These are phyloP conservation scores for Itoplectis maculator DNA, from an alignment of 2,888 invertebrate genomes.

Conservation along the genomic window DNA sequence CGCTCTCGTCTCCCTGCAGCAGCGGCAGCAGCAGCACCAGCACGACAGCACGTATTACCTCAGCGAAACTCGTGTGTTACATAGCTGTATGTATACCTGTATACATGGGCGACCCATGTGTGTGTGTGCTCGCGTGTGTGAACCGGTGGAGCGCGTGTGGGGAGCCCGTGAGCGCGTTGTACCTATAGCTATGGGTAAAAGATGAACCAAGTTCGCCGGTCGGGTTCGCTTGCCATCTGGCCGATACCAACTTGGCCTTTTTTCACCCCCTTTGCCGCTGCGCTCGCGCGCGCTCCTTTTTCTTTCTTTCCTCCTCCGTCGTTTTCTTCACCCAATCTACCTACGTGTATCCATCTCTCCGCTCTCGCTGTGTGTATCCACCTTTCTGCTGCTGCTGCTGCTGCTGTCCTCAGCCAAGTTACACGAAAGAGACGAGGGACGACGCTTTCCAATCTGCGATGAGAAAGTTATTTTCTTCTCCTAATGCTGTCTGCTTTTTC, in stretches of 20 bases:
- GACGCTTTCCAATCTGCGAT: constrained; percentile 58
- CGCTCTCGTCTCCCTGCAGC: constrained; percentile 38
- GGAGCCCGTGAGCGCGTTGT: too few relatives aligned
- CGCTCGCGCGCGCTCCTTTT: constrained; percentile 41
- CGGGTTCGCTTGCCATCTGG: constrained; percentile 67
- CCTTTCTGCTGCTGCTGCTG: constrained; percentile 8
- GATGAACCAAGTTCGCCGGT: constrained; percentile 56
- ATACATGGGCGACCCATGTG: too few relatives aligned
- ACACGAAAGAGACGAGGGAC: constrained; percentile 44
- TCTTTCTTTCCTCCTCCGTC: constrained; percentile 11
- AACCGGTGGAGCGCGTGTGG: too few relatives aligned
- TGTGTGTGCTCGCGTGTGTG: background rate
- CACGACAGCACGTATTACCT: constrained; percentile 56
- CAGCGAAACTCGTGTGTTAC: constrained; percentile 30
- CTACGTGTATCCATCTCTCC: constrained; percentile 34
- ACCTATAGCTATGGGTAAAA: constrained; percentile 23
- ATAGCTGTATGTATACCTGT: background rate
- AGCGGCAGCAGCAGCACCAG: too few relatives aligned
- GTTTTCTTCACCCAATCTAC: constrained; percentile 30
- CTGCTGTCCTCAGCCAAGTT: constrained; percentile 22
- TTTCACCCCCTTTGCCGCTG: constrained; percentile 35
- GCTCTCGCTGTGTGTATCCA: constrained; percentile 13
- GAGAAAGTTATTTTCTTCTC: constrained; percentile 53
- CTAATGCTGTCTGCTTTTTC: constrained; percentile 2
- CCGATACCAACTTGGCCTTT: constrained; percentile 58